These are phyloP conservation scores for Punctoribates punctum DNA, from an alignment of 2,888 invertebrate species.

Conservation along the genomic window DNA sequence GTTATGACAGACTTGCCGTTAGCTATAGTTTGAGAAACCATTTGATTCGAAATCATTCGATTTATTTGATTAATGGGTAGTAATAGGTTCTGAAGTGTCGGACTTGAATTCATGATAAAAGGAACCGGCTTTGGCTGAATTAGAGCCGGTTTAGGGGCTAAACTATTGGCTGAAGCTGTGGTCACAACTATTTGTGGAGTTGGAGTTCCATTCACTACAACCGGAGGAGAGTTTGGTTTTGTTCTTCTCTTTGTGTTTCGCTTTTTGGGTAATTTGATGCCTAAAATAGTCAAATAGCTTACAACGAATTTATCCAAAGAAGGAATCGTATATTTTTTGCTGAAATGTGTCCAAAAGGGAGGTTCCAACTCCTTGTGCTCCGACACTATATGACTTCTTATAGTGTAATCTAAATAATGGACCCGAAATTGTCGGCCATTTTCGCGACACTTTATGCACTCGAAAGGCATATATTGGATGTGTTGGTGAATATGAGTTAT, in stretches of 20 bases:
- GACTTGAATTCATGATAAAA: too few relatives aligned
- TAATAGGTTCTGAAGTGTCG: too few relatives aligned
- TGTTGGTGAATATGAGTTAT: conserved; percentile 28
- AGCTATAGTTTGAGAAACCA: too few relatives aligned
- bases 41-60: too few relatives aligned
- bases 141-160: too few relatives aligned
- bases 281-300: conserved; percentile 18
- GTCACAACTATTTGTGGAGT: neutral
- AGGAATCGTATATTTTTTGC: conserved; percentile 5
- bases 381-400: neutral
- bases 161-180: too few relatives aligned
- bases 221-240: neutral
- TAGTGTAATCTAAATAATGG: neutral
- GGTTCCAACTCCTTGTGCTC: neutral
- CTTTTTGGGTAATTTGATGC: neutral
- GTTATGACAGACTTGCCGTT: neutral
- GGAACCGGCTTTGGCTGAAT: too few relatives aligned
- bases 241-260: neutral
- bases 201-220: neutral
- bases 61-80: too few relatives aligned
- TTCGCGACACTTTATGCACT: conserved; percentile 1
- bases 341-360: neutral
- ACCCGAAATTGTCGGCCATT: neutral
- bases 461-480: conserved; percentile 12
- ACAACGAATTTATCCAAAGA: conserved; percentile 12